These are phyloP conservation scores for Antitype chi DNA, from an alignment of 2,888 invertebrate genomes.

Conservation along the genomic window DNA sequence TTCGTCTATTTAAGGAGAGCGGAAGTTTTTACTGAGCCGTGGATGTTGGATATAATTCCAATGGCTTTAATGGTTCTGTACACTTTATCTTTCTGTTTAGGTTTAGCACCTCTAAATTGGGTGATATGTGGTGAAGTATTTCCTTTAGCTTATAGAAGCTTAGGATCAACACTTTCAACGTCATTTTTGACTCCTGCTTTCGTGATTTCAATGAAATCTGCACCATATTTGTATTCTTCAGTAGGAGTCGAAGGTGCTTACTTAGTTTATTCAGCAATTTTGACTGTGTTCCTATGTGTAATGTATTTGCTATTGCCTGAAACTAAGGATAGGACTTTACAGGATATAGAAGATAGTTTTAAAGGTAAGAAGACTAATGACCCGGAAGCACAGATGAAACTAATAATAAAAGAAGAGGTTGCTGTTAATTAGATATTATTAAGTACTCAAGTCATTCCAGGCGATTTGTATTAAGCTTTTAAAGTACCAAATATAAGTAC, in stretches of 20 bases:
- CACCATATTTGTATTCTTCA: slow-evolving; percentile 85
- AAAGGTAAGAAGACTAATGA: slow-evolving; percentile 80
- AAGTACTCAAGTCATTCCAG: slow-evolving; percentile 14
- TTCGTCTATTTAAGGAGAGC: slow-evolving; percentile 85
- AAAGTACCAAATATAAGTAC: slow-evolving; percentile 45
- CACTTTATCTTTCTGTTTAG: slow-evolving; percentile 85
- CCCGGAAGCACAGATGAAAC: slow-evolving; percentile 82
- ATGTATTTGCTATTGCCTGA: slow-evolving; percentile 85
- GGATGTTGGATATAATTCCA: slow-evolving; percentile 81
- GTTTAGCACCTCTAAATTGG: slow-evolving; percentile 86
- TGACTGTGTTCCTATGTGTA: slow-evolving; percentile 80
- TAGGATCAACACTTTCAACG: slow-evolving; percentile 86
- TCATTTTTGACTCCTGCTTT: slow-evolving; percentile 87
- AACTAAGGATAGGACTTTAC: slow-evolving; percentile 86
- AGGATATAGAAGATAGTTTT: slow-evolving; percentile 87
- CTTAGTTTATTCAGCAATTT: slow-evolving; percentile 83
- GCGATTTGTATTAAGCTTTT: slow-evolving; percentile 17
- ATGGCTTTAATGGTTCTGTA: slow-evolving; percentile 85
- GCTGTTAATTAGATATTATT: slow-evolving; percentile 39
- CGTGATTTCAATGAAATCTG: slow-evolving; percentile 88
- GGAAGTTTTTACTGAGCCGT: slow-evolving; percentile 75
- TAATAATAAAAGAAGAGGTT: slow-evolving; percentile 76
- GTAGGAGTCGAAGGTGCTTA: slow-evolving; percentile 87
- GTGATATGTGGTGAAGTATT: slow-evolving; percentile 89
- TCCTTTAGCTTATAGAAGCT: slow-evolving; percentile 86